A percentile compares a stretch with the other conserved stretches of the same genome.
Evolutionary conservation across 53 echinoderm and acorn worm genomes (phyloP).

Genomic region (Crossaster papposus): DNA sequence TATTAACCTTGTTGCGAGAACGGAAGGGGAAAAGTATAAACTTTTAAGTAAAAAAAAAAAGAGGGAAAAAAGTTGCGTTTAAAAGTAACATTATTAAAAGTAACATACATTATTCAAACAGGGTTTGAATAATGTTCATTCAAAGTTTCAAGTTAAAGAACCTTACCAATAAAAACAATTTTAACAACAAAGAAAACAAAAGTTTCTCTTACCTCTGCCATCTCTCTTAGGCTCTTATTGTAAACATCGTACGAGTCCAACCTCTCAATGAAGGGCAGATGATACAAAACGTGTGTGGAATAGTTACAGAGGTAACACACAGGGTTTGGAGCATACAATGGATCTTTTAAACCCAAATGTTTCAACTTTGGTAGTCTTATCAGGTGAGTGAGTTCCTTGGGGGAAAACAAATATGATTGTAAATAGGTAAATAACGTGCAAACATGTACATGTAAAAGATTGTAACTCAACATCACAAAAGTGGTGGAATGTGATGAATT

Average conservation of each 20-base stretch:
- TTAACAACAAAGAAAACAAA: background rate
- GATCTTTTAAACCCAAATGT: slow-evolving; percentile 90
- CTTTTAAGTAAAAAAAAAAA: too few relatives aligned
- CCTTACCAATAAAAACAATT: background rate
- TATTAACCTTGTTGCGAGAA: too few relatives aligned
- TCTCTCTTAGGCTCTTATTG: slow-evolving; percentile 91
- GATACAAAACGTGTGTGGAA: slow-evolving; percentile 96
- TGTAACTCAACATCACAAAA: too few relatives aligned
- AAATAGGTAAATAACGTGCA: too few relatives aligned
- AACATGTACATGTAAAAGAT: too few relatives aligned
- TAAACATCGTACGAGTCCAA: slow-evolving; percentile 93
- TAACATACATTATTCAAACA: too few relatives aligned
- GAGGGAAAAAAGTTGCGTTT: too few relatives aligned
- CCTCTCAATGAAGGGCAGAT: slow-evolving; percentile 88
- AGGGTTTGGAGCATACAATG: slow-evolving; percentile 93
- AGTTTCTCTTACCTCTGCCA: slow-evolving; percentile 83
- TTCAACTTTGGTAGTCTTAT: slow-evolving; percentile 81
- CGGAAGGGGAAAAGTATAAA: too few relatives aligned
- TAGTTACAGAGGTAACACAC: slow-evolving; percentile 98
- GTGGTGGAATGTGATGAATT: too few relatives aligned
- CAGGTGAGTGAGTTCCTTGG: slow-evolving; percentile 88
- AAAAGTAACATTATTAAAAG: too few relatives aligned
- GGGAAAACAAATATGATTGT: slow-evolving; percentile 17
- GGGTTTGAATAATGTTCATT: too few relatives aligned
- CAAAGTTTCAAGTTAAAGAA: background rate